Evolutionary conservation across 2,113 vertebrate species (phyloP), one percentile per base, ranked within the genome.

Genomic region (Spea bombifrons): DNA sequence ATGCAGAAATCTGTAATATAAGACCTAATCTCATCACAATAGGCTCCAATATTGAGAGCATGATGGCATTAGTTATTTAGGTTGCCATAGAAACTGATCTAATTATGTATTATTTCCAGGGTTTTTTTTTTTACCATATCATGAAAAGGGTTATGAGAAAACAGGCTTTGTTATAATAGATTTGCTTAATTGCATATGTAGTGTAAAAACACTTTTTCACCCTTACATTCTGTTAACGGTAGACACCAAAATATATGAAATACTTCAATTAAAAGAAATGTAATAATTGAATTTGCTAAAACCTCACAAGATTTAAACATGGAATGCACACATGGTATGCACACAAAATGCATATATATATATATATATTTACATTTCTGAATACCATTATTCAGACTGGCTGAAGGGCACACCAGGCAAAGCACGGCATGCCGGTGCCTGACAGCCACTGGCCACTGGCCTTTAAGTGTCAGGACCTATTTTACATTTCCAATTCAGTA

Each of bases 21-120:
- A 64, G 61, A 64, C 55, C 55, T 59, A 59, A 59, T 64, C 61
- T 16, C 16, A 64, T 61, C 61, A 16, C 13, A 64, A 64, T 64
- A 16, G 61, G 3, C 17, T 64, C 61, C 17, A 64, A 64, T 64
- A 16, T 16, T 64, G 17, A 15, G 5, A 17, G 16, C 61, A 13
- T 17, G 17, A 64, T 64, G 17, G 17, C 16, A 30, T 64, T 30
- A 64, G 61, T 17, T 17, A 64, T 13, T 8, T 64, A 30, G n/a
- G 61, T 64, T 64, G n/a, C 61, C 61, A 64, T 64, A 13, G 61
- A 64, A 64, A 64, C 61, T 64, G 61, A 59, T 59, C 55, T 59
- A 59, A 59, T 59, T 59, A 59, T 59, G 55, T 59, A 59, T 59
- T 59, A 59, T 59, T 59, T 59, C 15, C 55, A 13, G 12, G 55